phyloP scores from a whole-genome alignment of 2,888 invertebrate genomes.

The Ophion ventricosus region DNA sequence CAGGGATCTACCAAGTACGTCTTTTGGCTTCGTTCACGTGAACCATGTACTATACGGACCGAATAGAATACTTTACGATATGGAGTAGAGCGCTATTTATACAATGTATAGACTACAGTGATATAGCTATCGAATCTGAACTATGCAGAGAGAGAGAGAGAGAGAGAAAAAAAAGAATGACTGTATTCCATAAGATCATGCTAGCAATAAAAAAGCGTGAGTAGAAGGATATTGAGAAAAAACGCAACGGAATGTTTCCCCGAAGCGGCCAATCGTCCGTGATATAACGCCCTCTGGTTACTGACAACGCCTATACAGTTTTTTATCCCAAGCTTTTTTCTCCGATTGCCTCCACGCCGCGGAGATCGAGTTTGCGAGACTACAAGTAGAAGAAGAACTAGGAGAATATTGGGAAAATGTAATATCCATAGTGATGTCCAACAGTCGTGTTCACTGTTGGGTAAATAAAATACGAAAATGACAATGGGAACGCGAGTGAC shows the following conservation, averaged over 20 bases:
- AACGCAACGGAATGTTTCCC: constrained; percentile 51
- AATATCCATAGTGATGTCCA: constrained; percentile 27
- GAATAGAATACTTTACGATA: constrained; percentile 80
- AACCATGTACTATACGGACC: constrained; percentile 78
- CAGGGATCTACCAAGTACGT: constrained; percentile 68
- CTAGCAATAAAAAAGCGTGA: constrained; percentile 62
- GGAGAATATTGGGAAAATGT: constrained; percentile 20
- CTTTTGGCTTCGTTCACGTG: constrained; percentile 73
- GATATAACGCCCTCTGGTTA: constrained; percentile 64
- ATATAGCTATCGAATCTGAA: constrained; percentile 55
- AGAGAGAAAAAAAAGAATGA: neutral
- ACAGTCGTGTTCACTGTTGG: constrained; percentile 16
- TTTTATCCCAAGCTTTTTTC: constrained; percentile 27
- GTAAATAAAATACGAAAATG: constrained; percentile 39
- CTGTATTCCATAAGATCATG: constrained; percentile 43
- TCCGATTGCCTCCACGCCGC: constrained; percentile 16
- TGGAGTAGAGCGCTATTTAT: constrained; percentile 56
- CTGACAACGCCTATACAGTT: constrained; percentile 43
- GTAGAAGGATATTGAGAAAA: constrained; percentile 26
- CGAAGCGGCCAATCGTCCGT: constrained; percentile 69
- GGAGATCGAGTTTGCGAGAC: neutral
- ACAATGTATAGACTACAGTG: constrained; percentile 44
- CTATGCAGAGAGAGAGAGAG: constrained; percentile 9
- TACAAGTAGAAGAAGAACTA: constrained; percentile 22
- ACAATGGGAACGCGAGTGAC: neutral